Percentiles rank a stretch among this genome's conserved stretches.
These are phyloP conservation scores for Channa argus DNA, from an alignment of 2,113 vertebrate genomes.

Conservation along the genomic window DNA sequence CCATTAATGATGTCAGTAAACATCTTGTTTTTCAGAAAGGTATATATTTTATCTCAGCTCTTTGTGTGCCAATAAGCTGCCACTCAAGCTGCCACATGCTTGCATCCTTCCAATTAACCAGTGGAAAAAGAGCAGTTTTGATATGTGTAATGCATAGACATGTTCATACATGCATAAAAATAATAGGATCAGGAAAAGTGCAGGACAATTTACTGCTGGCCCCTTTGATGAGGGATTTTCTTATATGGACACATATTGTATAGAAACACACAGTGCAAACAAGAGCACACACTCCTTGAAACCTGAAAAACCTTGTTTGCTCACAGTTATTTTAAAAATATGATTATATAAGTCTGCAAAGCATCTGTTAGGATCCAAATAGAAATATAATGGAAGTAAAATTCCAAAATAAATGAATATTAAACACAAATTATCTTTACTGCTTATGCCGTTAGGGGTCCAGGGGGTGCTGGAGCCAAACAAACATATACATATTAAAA, in stretches of 20 bases:
- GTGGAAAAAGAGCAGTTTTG: conserved; percentile 29
- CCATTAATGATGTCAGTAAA: conserved; percentile 4
- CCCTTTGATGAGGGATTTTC: not conserved
- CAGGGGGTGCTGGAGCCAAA: too few species aligned
- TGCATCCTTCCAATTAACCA: conserved; percentile 34
- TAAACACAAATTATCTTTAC: not conserved
- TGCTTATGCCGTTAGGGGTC: too few species aligned
- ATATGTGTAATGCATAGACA: conserved; percentile 14
- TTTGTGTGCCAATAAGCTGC: conserved; percentile 22
- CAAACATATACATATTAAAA: not conserved
- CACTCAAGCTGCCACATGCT: not conserved
- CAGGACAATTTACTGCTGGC: conserved; percentile 4
- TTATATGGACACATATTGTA: not conserved
- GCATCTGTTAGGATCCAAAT: too few species aligned
- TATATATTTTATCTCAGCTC: not conserved
- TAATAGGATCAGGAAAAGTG: conserved; percentile 18
- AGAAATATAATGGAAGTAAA: not conserved
- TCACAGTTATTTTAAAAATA: too few species aligned
- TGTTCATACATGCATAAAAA: conserved; percentile 44
- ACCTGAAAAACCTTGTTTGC: not conserved
- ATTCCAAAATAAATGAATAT: not conserved
- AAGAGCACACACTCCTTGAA: not conserved
- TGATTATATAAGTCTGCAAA: too few species aligned
- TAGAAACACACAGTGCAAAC: too few species aligned
- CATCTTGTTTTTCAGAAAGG: conserved; percentile 28